Evolutionary conservation across 2,113 vertebrate species (phyloP).

Genomic region (Ifrita kowaldi): DNA sequence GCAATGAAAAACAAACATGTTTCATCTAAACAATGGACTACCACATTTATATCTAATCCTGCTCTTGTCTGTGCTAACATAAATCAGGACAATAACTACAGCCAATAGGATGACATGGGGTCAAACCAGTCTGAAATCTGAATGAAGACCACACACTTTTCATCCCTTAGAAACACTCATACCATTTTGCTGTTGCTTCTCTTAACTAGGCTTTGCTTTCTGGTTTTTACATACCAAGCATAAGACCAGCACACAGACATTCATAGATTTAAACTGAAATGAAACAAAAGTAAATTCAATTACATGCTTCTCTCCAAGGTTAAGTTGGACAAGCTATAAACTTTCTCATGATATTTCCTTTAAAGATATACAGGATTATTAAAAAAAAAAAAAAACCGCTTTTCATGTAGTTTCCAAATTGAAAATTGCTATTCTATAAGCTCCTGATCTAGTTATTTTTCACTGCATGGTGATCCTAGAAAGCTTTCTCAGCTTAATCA

Average conservation of each 20-base stretch:
- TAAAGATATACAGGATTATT: neutral
- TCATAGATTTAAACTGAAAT: neutral
- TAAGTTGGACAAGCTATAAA: neutral
- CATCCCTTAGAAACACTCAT: conserved; percentile 1
- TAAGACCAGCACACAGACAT: neutral
- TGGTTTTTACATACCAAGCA: neutral
- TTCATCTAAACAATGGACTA: conserved; percentile 4
- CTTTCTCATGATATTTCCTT: neutral
- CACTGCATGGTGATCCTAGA: neutral
- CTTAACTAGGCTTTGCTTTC: neutral
- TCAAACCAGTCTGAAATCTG: conserved; percentile 54
- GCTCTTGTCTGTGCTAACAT: conserved; percentile 18
- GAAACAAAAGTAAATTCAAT: neutral
- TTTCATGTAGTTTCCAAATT: neutral
- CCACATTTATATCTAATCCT: conserved; percentile 43
- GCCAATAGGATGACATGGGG: conserved; percentile 46
- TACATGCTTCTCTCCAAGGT: neutral
- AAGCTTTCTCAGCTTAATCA: neutral
- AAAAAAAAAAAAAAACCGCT: neutral
- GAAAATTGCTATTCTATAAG: neutral
- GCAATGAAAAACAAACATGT: neutral
- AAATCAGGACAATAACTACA: conserved; percentile 63
- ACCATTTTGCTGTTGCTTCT: conserved; percentile 16
- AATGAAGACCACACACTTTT: conserved; percentile 58
- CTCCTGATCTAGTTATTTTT: neutral